A percentile compares a stretch with the other conserved stretches of the same genome.
phyloP scores from a whole-genome alignment of 2,888 invertebrate genomes.

The Tholera decimalis region DNA sequence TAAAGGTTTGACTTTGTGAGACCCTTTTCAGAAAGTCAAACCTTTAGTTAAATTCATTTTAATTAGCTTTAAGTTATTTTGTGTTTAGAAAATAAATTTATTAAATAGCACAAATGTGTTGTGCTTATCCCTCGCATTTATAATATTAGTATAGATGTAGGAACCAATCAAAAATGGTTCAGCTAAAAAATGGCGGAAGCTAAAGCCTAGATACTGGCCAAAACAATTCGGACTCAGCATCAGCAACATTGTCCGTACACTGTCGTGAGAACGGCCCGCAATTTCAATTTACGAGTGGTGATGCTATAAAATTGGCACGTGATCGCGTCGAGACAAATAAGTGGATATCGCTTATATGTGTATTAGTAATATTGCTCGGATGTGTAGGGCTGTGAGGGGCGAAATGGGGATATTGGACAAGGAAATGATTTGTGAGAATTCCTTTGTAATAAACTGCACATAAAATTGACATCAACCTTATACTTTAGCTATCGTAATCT shows the following conservation, averaged over 20 bases:
- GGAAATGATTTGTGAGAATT: conserved; percentile 43
- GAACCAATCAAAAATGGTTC: background rate
- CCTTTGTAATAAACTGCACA: background rate
- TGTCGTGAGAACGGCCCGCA: conserved; percentile 75
- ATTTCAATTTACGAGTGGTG: conserved; percentile 89
- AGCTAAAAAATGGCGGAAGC: conserved; percentile 40
- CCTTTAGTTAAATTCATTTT: background rate
- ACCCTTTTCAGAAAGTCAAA: no score
- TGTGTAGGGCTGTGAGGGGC: conserved; percentile 56
- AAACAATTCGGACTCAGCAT: conserved; percentile 77
- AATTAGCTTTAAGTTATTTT: no score
- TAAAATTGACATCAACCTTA: background rate
- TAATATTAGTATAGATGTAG: no score
- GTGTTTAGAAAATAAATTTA: no score
- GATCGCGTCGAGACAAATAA: conserved; percentile 87
- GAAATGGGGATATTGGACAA: conserved; percentile 32
- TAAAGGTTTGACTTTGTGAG: no score
- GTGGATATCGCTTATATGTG: conserved; percentile 80
- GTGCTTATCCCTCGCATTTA: no score
- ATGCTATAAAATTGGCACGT: conserved; percentile 90
- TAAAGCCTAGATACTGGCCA: conserved; percentile 54
- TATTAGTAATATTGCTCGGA: conserved; percentile 75
- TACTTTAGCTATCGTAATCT: background rate
- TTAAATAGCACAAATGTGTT: no score
- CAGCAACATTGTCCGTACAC: conserved; percentile 76